Conservation (phyloP, 2,797 vertebrate genomes). For the Amblyraja radiata region DNA sequence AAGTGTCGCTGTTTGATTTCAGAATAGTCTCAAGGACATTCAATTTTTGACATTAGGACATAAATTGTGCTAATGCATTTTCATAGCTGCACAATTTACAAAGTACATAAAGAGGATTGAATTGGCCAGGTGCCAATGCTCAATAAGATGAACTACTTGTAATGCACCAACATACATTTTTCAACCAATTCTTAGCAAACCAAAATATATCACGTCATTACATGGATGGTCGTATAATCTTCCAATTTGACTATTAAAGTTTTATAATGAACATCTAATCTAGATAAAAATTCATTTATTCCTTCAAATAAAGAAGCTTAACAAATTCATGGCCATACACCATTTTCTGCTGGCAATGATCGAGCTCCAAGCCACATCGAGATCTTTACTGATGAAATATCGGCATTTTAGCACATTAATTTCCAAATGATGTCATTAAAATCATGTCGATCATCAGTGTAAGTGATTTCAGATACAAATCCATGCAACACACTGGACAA, state of each 20-base stretch:
- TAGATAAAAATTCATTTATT: neutral
- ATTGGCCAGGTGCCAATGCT: neutral
- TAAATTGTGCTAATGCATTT: neutral
- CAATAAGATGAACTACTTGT: neutral
- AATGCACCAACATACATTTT: neutral
- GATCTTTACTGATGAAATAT: neutral
- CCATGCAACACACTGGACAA: too few species aligned
- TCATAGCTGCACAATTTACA: neutral
- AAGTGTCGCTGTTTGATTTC: neutral
- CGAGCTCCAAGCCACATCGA: neutral
- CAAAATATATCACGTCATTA: neutral
- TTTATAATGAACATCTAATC: slow-evolving; percentile 27
- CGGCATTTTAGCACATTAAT: neutral
- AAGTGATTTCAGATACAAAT: neutral
- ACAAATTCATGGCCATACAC: neutral
- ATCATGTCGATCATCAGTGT: neutral
- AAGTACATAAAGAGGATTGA: neutral
- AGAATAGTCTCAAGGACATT: neutral
- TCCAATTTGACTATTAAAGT: slow-evolving; percentile 5
- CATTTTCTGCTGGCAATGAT: neutral
- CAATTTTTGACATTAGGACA: neutral
- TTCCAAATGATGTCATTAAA: neutral
- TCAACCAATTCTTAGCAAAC: neutral
- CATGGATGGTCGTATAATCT: neutral
- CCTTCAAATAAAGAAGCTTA: neutral